phyloP scores from a whole-genome alignment of 2,888 invertebrate species.

The Drosophila limbata region DNA sequence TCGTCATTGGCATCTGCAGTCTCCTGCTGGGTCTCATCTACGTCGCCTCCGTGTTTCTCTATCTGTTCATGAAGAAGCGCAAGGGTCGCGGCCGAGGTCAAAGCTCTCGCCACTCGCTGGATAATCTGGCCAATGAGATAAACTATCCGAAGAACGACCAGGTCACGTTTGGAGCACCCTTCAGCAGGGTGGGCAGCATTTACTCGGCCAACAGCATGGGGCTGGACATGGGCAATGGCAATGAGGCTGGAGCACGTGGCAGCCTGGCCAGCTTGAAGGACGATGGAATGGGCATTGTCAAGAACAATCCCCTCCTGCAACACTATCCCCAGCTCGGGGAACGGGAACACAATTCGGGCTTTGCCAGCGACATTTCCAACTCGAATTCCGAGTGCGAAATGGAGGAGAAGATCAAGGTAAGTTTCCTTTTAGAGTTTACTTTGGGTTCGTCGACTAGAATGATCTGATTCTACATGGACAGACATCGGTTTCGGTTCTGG shows the following conservation, averaged over 20 bases:
- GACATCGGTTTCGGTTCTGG: constrained; percentile 91
- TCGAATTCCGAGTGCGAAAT: constrained; percentile 89
- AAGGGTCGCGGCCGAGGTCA: constrained; percentile 83
- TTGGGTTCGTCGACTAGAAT: constrained; percentile 1
- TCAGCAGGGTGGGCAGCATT: constrained; percentile 83
- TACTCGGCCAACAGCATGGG: constrained; percentile 82
- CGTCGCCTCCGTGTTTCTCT: constrained; percentile 93
- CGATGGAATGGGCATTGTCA: constrained; percentile 90
- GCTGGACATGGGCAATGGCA: constrained; percentile 70
- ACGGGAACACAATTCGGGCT: constrained; percentile 86
- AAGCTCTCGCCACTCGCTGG: constrained; percentile 81
- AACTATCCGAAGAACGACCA: constrained; percentile 86
- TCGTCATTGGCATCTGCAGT: constrained; percentile 93
- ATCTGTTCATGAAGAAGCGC: constrained; percentile 91
- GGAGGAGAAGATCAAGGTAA: constrained; percentile 77
- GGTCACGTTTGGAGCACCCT: constrained; percentile 84
- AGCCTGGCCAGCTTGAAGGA: constrained; percentile 85
- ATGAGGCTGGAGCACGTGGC: constrained; percentile 76
- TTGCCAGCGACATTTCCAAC: constrained; percentile 87
- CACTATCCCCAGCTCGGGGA: constrained; percentile 88
- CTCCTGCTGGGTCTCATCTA: constrained; percentile 94
- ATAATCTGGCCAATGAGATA: constrained; percentile 84
- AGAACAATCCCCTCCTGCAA: constrained; percentile 91
- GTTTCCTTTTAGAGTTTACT: not conserved
- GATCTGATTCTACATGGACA: constrained; percentile 79